These are phyloP conservation scores for Eristalis arbustorum DNA, from an alignment of 2,888 invertebrate genomes.

Conservation along the genomic window DNA sequence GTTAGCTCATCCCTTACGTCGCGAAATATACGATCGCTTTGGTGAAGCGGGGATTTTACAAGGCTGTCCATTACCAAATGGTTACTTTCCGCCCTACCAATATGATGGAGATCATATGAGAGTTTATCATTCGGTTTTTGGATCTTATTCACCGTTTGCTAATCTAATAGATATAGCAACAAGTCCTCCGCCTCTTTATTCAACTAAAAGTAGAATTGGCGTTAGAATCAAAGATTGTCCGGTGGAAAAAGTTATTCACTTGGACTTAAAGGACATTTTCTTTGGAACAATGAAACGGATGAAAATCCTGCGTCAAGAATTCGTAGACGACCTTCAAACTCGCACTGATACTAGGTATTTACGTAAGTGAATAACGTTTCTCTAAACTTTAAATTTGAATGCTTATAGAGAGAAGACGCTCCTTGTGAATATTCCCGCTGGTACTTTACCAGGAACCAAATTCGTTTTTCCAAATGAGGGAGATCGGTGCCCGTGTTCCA, in stretches of 20 bases:
- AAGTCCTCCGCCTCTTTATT: constrained; percentile 84
- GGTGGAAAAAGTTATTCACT: constrained; percentile 82
- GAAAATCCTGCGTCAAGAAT: constrained; percentile 88
- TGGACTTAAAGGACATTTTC: constrained; percentile 85
- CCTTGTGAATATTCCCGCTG: constrained; percentile 87
- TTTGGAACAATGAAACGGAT: constrained; percentile 90
- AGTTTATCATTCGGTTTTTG: constrained; percentile 91
- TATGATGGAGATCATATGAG: constrained; percentile 90
- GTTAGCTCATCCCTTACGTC: constrained; percentile 82
- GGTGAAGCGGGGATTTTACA: constrained; percentile 93
- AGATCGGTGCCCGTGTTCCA: constrained; percentile 87
- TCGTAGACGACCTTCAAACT: constrained; percentile 84
- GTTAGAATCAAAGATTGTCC: constrained; percentile 84
- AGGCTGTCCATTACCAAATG: constrained; percentile 87
- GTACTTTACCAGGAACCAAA: constrained; percentile 87
- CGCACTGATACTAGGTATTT: constrained; percentile 82
- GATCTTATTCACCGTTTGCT: constrained; percentile 90
- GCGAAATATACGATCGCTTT: constrained; percentile 93
- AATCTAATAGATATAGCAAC: constrained; percentile 86
- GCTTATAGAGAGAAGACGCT: constrained; percentile 85
- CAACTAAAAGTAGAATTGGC: constrained; percentile 84
- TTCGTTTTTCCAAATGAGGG: constrained; percentile 89
- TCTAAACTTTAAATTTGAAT: background rate
- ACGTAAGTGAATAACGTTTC: background rate
- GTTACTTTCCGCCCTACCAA: constrained; percentile 86